These are phyloP conservation scores for Montipora foliosa DNA, from an alignment of 64 coral and sea anemone species.

Conservation along the genomic window DNA sequence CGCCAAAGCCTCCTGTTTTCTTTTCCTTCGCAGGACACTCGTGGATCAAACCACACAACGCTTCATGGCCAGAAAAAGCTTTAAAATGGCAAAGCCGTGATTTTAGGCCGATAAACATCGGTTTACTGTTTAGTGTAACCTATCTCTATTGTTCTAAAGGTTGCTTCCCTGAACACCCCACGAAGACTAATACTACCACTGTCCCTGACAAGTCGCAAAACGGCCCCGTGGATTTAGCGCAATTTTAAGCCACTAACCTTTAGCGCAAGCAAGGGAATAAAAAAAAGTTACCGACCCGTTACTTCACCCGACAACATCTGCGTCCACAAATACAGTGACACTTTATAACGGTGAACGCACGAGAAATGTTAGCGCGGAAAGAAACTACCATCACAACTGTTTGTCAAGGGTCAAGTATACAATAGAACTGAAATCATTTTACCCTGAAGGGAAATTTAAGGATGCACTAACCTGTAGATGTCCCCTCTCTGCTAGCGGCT, in stretches of 20 bases:
- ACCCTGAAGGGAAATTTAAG: conserved; percentile 12
- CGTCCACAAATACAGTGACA: conserved; percentile 44
- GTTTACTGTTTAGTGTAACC: conserved; percentile 85
- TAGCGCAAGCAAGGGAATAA: background rate
- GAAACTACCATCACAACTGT: conserved; percentile 56
- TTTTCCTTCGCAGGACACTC: background rate
- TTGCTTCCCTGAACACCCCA: conserved; percentile 70
- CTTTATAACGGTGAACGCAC: conserved; percentile 76
- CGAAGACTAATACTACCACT: conserved; percentile 23
- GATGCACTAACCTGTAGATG: conserved; percentile 23
- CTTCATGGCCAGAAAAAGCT: conserved; percentile 31
- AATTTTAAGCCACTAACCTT: background rate
- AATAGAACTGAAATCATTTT: conserved; percentile 37
- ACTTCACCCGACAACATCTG: conserved; percentile 61
- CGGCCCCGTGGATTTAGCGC: background rate
- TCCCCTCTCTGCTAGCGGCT: background rate
- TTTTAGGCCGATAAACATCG: conserved; percentile 77
- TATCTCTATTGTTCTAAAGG: conserved; percentile 83
- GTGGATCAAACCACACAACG: background rate
- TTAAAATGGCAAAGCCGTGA: conserved; percentile 72
- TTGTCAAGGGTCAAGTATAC: conserved; percentile 72
- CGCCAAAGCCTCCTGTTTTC: background rate
- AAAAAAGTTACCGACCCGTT: conserved; percentile 26
- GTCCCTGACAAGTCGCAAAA: conserved; percentile 54
- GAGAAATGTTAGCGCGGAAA: conserved; percentile 53